Percentiles rank a stretch among this genome's conserved stretches.
Evolutionary conservation across 2,888 invertebrate genomes (phyloP).

Genomic region (Mantis religiosa): DNA sequence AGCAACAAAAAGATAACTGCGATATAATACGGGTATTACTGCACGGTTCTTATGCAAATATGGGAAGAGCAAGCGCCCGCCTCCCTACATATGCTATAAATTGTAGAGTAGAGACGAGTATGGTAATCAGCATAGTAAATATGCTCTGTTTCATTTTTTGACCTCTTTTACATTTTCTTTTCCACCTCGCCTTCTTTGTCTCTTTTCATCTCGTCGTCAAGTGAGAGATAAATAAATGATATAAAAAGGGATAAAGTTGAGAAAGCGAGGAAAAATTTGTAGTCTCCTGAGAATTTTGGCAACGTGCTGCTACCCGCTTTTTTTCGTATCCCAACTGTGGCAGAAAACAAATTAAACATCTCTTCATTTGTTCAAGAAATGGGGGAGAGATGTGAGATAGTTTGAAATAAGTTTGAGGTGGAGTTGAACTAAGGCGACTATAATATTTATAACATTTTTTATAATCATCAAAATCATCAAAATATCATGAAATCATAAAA

Average conservation of each 20-base stretch:
- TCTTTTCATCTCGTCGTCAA: not conserved
- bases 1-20: not conserved
- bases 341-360: not conserved
- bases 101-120: not conserved
- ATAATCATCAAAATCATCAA: too few species aligned
- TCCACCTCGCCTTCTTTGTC: not conserved
- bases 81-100: not conserved
- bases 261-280: not conserved
- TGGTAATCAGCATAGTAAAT: not conserved
- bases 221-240: not conserved
- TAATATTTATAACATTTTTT: too few species aligned
- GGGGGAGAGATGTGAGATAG: not conserved
- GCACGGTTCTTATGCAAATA: not conserved
- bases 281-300: not conserved
- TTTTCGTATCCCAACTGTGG: not conserved
- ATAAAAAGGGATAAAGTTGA: not conserved
- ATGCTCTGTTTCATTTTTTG: not conserved
- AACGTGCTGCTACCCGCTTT: not conserved
- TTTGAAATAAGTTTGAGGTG: too few species aligned
- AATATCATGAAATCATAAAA: too few species aligned
- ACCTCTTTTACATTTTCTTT: not conserved
- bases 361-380: not conserved
- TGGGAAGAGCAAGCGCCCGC: not conserved
- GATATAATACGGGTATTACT: not conserved
- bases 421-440: too few species aligned